These are phyloP conservation scores for Squalus acanthias DNA, from an alignment of 2,797 vertebrate genomes.

Conservation along the genomic window DNA sequence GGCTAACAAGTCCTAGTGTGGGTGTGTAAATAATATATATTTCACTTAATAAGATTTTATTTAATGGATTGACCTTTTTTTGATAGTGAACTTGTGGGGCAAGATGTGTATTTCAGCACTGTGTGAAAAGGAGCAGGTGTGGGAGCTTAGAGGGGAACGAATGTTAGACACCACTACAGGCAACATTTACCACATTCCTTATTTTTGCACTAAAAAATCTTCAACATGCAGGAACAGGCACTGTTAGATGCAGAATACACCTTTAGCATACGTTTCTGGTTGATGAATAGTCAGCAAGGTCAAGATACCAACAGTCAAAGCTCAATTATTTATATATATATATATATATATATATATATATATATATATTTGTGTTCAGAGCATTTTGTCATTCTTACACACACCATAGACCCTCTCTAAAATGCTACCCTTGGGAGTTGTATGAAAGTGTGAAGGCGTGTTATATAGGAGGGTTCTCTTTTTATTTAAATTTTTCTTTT, in stretches of 20 bases:
- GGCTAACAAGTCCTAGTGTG: slow-evolving; percentile 35
- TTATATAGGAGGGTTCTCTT: neutral
- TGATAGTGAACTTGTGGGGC: slow-evolving; percentile 34
- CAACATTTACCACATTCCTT: slow-evolving; percentile 50
- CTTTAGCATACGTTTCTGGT: neutral
- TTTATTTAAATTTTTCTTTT: slow-evolving; percentile 16
- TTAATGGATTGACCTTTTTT: slow-evolving; percentile 37
- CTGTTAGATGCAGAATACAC: neutral
- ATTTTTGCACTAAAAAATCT: slow-evolving; percentile 53
- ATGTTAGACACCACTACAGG: slow-evolving; percentile 28
- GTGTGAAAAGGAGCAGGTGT: slow-evolving; percentile 2
- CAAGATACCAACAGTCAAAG: slow-evolving; percentile 34
- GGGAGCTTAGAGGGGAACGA: neutral
- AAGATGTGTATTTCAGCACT: slow-evolving; percentile 31
- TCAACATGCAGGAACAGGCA: slow-evolving; percentile 17
- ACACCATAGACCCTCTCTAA: neutral
- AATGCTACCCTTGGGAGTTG: neutral
- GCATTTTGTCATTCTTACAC: slow-evolving; percentile 21
- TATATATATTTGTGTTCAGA: too few relatives aligned
- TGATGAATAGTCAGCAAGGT: slow-evolving; percentile 23
- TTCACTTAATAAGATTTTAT: slow-evolving; percentile 34
- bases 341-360: neutral
- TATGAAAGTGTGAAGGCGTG: slow-evolving; percentile 25
- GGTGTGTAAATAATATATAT: slow-evolving; percentile 38
- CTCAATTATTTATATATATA: slow-evolving; percentile 1